Evolutionary conservation across 2,888 invertebrate genomes (phyloP), one percentile per base, ranked within the genome.

Genomic region (Melikaiella ostensackeni): DNA sequence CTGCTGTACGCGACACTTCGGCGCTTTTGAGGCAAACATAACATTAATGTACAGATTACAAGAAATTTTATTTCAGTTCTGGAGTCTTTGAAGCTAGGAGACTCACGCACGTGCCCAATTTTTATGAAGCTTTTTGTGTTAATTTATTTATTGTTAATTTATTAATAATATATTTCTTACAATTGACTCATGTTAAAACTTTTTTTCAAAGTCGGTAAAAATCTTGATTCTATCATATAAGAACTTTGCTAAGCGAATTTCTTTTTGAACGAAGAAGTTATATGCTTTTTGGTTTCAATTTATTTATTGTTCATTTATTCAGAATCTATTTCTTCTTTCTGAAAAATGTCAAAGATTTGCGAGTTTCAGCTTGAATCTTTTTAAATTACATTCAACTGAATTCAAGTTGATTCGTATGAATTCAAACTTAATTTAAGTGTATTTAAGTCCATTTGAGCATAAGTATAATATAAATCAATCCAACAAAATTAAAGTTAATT

Each of bases 81-180:
- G 63, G 13, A 35, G 33, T 38, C 35, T 35, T 38, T 70, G 30
- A 50, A 50, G n/a, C 50, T 70, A n/a, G 11, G 50, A 46, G 70
- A 70, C 50, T 30, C 30, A 70, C 70, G 70, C 70, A 55, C 70
- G 70, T 70, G 70, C 70, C 70, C 30, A 27, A 30, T 46, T 66
- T 30, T 13, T 33, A 46, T 50, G n/a, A 30, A 6, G 0, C 7
- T 27, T n/a, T 50, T 55, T 6, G 1, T n/a, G 9, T n/a, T 55
- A 55, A 55, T 55, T 1, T 55, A 55, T 55, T 55, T 4, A 16
- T 55, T 55, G 9, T n/a, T 50, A 9, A 50, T 50, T 21, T 21
- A 21, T 50, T 50, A 1, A 55, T n/a, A 8, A n/a, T n/a, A 1
- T n/a, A n/a, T 50, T n/a, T 50, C 16, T 50, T 9, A 9, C 9